Evolutionary conservation across 1,140 invertebrate genomes (phyloP).

Genomic region (Pseudomyrmex dendroicus): DNA sequence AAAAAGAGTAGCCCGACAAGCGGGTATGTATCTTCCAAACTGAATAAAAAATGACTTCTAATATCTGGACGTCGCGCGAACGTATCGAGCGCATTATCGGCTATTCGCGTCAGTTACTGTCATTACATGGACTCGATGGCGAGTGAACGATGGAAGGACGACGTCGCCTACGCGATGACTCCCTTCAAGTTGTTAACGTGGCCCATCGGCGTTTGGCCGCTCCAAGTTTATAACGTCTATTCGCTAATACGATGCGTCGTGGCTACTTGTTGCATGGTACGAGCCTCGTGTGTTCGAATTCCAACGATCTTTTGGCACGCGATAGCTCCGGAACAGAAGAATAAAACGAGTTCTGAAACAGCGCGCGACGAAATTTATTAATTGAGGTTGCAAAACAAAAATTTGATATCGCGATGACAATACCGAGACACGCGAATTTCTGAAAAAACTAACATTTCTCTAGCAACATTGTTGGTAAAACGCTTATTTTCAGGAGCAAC

Average conservation of each 20-base stretch:
- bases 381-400: no score
- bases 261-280: conserved; percentile 45
- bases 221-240: conserved; percentile 23
- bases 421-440: no score
- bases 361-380: neutral
- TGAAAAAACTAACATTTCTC: neutral
- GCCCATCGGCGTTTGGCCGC: conserved; percentile 63
- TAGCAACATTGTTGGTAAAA: neutral
- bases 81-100: neutral
- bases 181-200: conserved; percentile 48
- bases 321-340: neutral
- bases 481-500: neutral
- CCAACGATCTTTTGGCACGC: neutral
- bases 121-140: conserved; percentile 22
- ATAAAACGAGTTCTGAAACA: neutral
- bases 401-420: neutral
- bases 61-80: neutral
- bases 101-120: conserved; percentile 47
- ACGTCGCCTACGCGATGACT: conserved; percentile 57
- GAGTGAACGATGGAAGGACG: conserved; percentile 22
- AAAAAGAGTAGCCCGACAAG: neutral
- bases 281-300: neutral
- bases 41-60: conserved; percentile 46
- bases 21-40: neutral
- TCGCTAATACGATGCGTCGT: conserved; percentile 32